Evolutionary conservation across 2,113 vertebrate genomes (phyloP).

Genomic region (Colius striatus): DNA sequence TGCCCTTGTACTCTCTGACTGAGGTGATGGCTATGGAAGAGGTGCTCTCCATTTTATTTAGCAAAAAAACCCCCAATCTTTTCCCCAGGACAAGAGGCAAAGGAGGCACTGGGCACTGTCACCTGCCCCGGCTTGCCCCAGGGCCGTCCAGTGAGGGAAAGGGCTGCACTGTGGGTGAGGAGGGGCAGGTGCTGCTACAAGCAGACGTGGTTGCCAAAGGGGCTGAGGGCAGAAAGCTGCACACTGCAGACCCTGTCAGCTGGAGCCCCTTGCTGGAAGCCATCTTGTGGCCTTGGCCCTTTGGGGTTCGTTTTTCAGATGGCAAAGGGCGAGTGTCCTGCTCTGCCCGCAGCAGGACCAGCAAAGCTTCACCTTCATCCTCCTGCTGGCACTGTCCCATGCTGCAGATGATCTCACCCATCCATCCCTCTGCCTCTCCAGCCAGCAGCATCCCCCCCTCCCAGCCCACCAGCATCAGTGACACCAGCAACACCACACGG

Average conservation of each 20-base stretch:
- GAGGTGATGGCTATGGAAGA: not conserved
- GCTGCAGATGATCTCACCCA: not conserved
- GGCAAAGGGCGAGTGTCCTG: not conserved
- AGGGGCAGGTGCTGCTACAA: not conserved
- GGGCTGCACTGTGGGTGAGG: not conserved
- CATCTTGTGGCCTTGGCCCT: not conserved
- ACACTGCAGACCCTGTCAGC: rapidly evolving
- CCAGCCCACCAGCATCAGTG: not conserved
- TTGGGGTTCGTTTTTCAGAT: not conserved
- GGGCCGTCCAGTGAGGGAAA: not conserved
- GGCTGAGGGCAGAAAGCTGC: not conserved
- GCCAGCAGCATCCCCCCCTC: not conserved
- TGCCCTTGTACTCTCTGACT: not conserved
- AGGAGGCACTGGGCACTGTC: not conserved
- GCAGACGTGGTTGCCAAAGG: rapidly evolving
- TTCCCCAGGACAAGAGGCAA: not conserved
- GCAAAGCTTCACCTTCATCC: not conserved
- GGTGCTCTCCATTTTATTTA: not conserved
- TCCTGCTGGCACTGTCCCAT: not conserved
- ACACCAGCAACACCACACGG: not conserved
- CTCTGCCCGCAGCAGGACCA: not conserved
- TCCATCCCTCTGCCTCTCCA: not conserved
- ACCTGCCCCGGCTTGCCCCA: not conserved
- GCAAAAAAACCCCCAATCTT: not conserved
- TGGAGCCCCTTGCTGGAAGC: rapidly evolving